Evolutionary conservation across 2,113 vertebrate species (phyloP).

Genomic region (Ammodytes marinus): DNA sequence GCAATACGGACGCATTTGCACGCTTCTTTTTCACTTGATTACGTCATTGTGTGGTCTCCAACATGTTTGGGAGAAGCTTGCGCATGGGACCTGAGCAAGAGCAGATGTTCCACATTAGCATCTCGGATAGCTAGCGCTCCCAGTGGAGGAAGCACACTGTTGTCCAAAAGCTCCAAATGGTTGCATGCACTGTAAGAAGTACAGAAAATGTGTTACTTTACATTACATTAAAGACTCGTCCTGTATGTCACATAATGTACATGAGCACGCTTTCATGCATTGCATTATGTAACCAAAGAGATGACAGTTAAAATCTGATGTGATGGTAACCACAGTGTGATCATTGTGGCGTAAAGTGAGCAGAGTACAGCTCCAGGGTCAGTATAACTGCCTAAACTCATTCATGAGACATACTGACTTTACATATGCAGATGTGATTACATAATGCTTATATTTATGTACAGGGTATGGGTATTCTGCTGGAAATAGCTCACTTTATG

Average conservation of each 20-base stretch:
- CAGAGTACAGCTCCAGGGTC: conserved; percentile 40
- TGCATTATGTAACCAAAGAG: conserved; percentile 31
- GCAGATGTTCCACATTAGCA: conserved; percentile 62
- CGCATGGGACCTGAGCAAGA: conserved; percentile 10
- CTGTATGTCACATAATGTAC: background rate
- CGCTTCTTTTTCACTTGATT: conserved; percentile 29
- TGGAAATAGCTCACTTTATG: background rate
- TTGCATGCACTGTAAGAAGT: background rate
- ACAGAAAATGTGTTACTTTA: background rate
- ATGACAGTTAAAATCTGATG: background rate
- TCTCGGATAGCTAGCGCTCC: conserved; percentile 16
- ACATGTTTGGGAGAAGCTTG: background rate
- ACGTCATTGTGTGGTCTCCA: conserved; percentile 54
- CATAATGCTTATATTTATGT: conserved; percentile 33
- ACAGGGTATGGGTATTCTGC: background rate
- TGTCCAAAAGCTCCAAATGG: conserved; percentile 8
- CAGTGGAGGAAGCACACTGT: background rate
- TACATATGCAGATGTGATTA: conserved; percentile 35
- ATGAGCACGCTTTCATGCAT: background rate
- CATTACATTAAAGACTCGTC: background rate
- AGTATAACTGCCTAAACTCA: conserved; percentile 8
- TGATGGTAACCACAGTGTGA: conserved; percentile 6
- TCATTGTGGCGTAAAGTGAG: conserved; percentile 18
- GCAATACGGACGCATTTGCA: conserved; percentile 23
- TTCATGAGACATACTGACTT: background rate